Conservation (phyloP, 2,888 invertebrate species). For the Dryobotodes eremita region DNA sequence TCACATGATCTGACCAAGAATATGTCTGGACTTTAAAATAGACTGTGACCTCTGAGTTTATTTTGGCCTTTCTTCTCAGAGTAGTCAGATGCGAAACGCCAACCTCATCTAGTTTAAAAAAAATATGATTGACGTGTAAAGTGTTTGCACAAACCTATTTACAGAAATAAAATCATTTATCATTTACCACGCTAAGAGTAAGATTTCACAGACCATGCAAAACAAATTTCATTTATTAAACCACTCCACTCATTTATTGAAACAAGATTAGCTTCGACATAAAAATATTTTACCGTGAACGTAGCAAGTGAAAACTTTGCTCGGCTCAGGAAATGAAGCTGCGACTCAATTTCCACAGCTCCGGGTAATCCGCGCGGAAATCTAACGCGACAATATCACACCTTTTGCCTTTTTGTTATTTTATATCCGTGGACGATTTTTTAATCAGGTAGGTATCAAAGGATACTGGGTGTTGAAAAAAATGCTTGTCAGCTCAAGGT, state of each 20-base stretch:
- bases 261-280: conserved; percentile 48
- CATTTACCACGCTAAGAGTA: too few species aligned
- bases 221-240: neutral
- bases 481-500: neutral
- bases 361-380: conserved; percentile 67
- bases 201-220: neutral
- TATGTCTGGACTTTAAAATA: too few species aligned
- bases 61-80: too few species aligned
- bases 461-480: neutral
- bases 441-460: conserved; percentile 7
- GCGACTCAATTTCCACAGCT: conserved; percentile 68
- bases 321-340: conserved; percentile 67
- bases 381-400: conserved; percentile 69
- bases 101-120: too few species aligned
- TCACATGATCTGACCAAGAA: too few species aligned
- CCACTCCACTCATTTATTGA: conserved; percentile 14
- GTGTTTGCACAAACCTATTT: too few species aligned
- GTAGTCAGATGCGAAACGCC: too few species aligned
- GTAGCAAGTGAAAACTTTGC: conserved; percentile 59
- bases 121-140: too few species aligned
- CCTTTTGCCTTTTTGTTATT: conserved; percentile 64
- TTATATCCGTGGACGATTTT: conserved; percentile 37
- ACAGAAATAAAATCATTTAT: too few species aligned
- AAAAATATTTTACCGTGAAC: conserved; percentile 40
- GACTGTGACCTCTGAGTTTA: too few species aligned